Conservation (phyloP, 2,113 vertebrate species). For the Gallinago media region DNA sequence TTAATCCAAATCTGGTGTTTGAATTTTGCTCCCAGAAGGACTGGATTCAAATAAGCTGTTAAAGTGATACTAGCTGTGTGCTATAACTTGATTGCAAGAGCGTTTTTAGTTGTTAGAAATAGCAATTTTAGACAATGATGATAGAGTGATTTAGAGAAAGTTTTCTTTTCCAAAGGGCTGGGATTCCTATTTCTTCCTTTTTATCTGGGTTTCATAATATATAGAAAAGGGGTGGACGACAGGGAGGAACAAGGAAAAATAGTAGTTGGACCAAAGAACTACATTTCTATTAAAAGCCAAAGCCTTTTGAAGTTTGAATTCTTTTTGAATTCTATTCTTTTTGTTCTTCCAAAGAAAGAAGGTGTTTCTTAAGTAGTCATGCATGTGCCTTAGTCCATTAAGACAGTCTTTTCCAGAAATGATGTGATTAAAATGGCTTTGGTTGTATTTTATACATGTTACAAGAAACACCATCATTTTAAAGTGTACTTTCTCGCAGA, state of each 20-base stretch:
- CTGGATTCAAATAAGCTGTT: background rate
- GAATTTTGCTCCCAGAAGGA: background rate
- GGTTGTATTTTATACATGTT: background rate
- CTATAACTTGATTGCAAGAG: background rate
- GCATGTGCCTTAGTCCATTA: background rate
- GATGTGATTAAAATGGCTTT: background rate
- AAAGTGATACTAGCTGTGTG: background rate
- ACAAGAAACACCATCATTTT: background rate
- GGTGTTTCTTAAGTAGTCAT: background rate
- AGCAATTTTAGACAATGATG: background rate
- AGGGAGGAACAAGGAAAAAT: fast-evolving
- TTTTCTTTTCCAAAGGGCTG: background rate
- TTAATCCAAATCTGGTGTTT: background rate
- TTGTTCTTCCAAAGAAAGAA: background rate
- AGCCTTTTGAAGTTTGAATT: background rate
- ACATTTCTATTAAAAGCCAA: background rate
- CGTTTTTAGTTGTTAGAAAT: background rate
- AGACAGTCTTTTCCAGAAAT: background rate
- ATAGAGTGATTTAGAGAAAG: background rate
- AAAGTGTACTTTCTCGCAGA: background rate
- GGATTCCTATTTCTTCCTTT: background rate
- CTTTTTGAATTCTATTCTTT: fast-evolving
- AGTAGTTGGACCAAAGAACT: background rate
- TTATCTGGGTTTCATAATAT: background rate
- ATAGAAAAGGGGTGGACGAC: background rate